Conservation (phyloP, 1,140 invertebrate genomes). For the Agraylea sexmaculata region DNA sequence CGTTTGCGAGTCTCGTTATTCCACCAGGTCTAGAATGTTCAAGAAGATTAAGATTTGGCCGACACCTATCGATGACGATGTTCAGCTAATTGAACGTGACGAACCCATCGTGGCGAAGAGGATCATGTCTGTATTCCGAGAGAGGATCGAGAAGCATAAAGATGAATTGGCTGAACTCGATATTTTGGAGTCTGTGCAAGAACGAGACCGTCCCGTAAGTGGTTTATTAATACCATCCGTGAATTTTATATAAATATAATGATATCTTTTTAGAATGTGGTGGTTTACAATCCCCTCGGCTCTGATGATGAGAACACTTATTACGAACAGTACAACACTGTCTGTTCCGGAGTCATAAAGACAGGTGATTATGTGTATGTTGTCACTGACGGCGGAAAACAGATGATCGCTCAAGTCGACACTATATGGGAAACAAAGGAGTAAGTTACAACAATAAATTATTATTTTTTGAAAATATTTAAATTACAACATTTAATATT, state of each 20-base stretch:
- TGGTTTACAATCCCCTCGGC: slow-evolving; percentile 48
- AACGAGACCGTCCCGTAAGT: slow-evolving; percentile 67
- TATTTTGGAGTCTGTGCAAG: slow-evolving; percentile 62
- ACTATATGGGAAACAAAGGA: slow-evolving; percentile 84
- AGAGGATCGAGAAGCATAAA: slow-evolving; percentile 80
- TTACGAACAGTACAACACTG: slow-evolving; percentile 85
- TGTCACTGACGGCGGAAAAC: slow-evolving; percentile 71
- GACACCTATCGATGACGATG: slow-evolving; percentile 32
- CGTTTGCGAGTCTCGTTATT: slow-evolving; percentile 94
- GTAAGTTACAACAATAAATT: slow-evolving; percentile 39
- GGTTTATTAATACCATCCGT: slow-evolving; percentile 7
- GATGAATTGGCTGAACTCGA: slow-evolving; percentile 80
- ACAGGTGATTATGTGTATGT: slow-evolving; percentile 92
- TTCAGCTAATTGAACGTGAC: slow-evolving; percentile 8
- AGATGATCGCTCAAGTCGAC: slow-evolving; percentile 88
- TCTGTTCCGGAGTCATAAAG: slow-evolving; percentile 69
- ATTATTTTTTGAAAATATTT: background rate
- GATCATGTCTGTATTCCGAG: slow-evolving; percentile 86
- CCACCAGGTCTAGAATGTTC: slow-evolving; percentile 69
- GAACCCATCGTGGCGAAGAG: slow-evolving; percentile 63
- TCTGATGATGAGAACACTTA: slow-evolving; percentile 68
- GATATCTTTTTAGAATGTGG: slow-evolving; percentile 50
- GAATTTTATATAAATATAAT: slow-evolving; percentile 8
- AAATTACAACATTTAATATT: slow-evolving; percentile 23
- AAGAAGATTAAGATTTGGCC: slow-evolving; percentile 94